phyloP scores from a whole-genome alignment of 2,797 vertebrate species.

The Trematomus bernacchii region DNA sequence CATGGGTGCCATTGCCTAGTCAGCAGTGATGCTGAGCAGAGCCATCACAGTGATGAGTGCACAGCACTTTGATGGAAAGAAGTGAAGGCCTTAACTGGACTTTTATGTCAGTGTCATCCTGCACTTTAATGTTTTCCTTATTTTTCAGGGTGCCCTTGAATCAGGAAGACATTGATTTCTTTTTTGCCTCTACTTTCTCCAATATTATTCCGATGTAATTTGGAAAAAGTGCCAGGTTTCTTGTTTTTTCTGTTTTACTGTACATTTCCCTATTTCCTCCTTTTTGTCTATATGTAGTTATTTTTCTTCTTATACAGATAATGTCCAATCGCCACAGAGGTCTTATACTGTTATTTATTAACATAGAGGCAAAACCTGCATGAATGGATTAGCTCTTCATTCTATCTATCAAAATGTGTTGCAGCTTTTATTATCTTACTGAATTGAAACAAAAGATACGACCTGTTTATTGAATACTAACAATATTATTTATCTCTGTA shows the following conservation, averaged over 20 bases:
- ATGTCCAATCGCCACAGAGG: background rate
- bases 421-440: background rate
- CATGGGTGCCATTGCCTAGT: slow-evolving; percentile 41
- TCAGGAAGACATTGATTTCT: slow-evolving; percentile 26
- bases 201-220: slow-evolving; percentile 7
- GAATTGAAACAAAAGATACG: slow-evolving; percentile 12
- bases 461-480: slow-evolving; percentile 17
- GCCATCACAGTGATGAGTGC: slow-evolving; percentile 79
- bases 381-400: background rate
- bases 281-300: background rate
- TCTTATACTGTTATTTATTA: background rate
- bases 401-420: slow-evolving; percentile 14
- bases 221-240: background rate
- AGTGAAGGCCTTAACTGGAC: slow-evolving; percentile 41
- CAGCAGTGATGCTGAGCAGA: slow-evolving; percentile 90
- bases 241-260: background rate
- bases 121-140: slow-evolving; percentile 34
- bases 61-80: slow-evolving; percentile 53
- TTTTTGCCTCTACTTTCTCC: background rate
- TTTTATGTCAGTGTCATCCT: slow-evolving; percentile 47
- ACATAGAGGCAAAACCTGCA: background rate
- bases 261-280: background rate
- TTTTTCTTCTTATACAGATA: slow-evolving; percentile 1
- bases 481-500: background rate
- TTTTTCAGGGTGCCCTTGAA: slow-evolving; percentile 52